A percentile compares a stretch with the other conserved stretches of the same genome.
phyloP scores from a whole-genome alignment of 1,140 invertebrate species.

The Drosophila cardini region DNA sequence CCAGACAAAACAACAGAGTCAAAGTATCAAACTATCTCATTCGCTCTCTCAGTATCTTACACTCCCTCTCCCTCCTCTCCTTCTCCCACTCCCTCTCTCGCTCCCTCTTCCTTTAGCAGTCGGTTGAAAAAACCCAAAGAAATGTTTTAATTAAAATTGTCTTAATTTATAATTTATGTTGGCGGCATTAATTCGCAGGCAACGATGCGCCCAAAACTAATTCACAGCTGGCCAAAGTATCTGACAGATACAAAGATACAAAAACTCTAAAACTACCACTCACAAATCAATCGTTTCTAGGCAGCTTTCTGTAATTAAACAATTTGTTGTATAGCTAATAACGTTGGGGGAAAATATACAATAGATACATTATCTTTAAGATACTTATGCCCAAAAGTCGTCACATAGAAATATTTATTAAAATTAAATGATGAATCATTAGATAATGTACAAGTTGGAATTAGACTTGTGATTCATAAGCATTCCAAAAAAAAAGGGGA shows the following conservation, averaged over 20 bases:
- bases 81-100: neutral
- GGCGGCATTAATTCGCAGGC: constrained; percentile 77
- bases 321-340: no score
- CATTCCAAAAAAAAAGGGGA: neutral
- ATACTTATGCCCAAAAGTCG: no score
- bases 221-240: constrained; percentile 73
- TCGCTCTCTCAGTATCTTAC: neutral
- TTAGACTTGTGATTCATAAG: constrained; percentile 4
- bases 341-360: no score
- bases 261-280: neutral
- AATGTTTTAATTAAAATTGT: constrained; percentile 80
- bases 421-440: constrained; percentile 15
- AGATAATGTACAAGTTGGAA: constrained; percentile 4
- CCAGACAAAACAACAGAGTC: constrained; percentile 27
- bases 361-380: neutral
- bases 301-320: constrained; percentile 47
- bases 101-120: neutral
- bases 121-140: constrained; percentile 45
- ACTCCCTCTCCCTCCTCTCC: neutral
- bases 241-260: constrained; percentile 52
- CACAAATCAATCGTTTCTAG: constrained; percentile 33
- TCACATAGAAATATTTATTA: neutral
- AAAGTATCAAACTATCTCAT: neutral
- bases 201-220: constrained; percentile 53
- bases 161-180: constrained; percentile 80